Evolutionary conservation across 2,797 vertebrate genomes (phyloP), one percentile per base, ranked within the genome.

Genomic region (Leontocebus nigricollis): DNA sequence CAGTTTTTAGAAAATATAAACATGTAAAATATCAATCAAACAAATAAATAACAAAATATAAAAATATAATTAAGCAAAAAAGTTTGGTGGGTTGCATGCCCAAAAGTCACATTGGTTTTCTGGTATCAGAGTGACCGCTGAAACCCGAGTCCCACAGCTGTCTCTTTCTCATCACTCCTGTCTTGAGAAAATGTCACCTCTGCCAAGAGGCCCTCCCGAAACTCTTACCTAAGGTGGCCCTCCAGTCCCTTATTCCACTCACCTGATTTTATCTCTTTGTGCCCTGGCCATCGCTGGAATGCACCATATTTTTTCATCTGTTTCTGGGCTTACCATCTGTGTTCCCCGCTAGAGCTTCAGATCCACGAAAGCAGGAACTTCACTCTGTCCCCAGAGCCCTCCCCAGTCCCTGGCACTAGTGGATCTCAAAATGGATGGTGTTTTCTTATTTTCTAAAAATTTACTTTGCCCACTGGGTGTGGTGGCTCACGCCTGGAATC

Each of bases 261-360:
- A 20, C 82, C 55, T 59, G 13, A 2, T 15, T 36, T 89, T 48
- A 19, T 17, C 80, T 46, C n/a, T 7, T 24, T n/a, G 2, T 1
- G 52, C 7, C 0, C 90, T 0, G 4, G 1, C 27, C 5, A 1
- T 15, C 12, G 4, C 33, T 1, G 24, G 50, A 1, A 3, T 0
- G 14, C 5, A 3, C 75, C 55, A 75, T 24, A 3, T 4, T n/a
- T 57, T 93, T 79, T 20, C 19, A 1, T 39, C 20, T 9, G n/a
- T 30, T 20, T 48, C 61, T 39, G 70, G 80, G 57, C 30, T 67
- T 15, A 36, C 76, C 7, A 4, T 10, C 30, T 26, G 22, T 4
- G 27, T 36, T 70, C 59, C 41, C 67, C 1, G 1, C 44, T 36
- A 6, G 20, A n/a, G 48, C 13, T 11, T 12, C 24, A 64, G 20